Evolutionary conservation across 2,113 vertebrate species (phyloP).

Genomic region (Psettodes erumei): DNA sequence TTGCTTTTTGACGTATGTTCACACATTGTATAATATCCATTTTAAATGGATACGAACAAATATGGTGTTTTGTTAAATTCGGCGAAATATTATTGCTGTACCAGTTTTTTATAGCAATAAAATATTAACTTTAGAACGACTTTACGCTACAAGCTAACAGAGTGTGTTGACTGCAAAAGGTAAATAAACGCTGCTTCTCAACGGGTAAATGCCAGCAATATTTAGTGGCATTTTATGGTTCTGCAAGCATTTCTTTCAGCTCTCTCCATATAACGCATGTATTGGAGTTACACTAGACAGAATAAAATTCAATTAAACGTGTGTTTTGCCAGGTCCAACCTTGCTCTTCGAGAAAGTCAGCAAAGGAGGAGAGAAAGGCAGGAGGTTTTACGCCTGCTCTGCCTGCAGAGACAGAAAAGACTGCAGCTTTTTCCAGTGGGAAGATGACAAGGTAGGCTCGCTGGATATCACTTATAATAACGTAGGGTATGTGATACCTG

Average conservation of each 20-base stretch:
- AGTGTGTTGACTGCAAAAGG: not conserved
- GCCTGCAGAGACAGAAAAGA: slow-evolving; percentile 95
- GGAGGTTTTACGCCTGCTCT: slow-evolving; percentile 94
- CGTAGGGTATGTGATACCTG: accelerated
- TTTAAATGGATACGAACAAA: not conserved
- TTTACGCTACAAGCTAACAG: no score
- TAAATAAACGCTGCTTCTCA: not conserved
- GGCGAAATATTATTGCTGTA: no score
- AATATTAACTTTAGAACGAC: not conserved
- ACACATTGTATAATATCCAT: no score
- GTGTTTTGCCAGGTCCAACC: slow-evolving; percentile 84
- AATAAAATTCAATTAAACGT: not conserved
- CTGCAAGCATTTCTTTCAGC: not conserved
- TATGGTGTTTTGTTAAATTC: not conserved
- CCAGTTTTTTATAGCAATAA: no score
- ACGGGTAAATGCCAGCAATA: not conserved
- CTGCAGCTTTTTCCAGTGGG: slow-evolving; percentile 96
- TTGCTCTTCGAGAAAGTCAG: slow-evolving; percentile 88
- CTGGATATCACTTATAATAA: not conserved
- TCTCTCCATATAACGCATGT: not conserved
- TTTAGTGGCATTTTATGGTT: not conserved
- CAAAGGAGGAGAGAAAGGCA: slow-evolving; percentile 73
- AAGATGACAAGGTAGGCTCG: slow-evolving; percentile 89
- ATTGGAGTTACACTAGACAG: not conserved
- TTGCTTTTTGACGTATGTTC: not conserved